Conservation (phyloP, 2,888 invertebrate genomes). For the Drosophila anomelani region DNA sequence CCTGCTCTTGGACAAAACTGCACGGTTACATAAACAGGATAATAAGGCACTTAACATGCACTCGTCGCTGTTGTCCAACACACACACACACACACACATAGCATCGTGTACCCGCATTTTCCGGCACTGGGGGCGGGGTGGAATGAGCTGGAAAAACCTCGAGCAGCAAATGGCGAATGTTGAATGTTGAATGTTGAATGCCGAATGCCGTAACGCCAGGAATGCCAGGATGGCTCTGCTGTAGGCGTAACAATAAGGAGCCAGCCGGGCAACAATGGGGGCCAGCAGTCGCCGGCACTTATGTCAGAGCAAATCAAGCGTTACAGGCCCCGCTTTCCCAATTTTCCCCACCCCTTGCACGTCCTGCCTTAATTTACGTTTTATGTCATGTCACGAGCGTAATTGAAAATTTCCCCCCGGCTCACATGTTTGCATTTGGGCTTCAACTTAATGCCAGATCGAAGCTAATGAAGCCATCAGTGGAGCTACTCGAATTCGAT, state of each 20-base stretch:
- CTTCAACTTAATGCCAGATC: constrained; percentile 17
- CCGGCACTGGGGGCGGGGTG: background rate
- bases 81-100: constrained; percentile 43
- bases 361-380: constrained; percentile 74
- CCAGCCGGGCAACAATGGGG: constrained; percentile 43
- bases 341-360: constrained; percentile 38
- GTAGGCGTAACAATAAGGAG: constrained; percentile 52
- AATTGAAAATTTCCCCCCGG: constrained; percentile 70
- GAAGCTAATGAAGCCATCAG: constrained; percentile 41
- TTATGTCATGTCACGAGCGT: constrained; percentile 79
- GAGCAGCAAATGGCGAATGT: constrained; percentile 50
- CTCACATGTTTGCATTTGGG: constrained; percentile 22
- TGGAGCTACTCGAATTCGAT: background rate
- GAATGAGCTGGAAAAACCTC: constrained; percentile 41
- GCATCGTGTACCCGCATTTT: background rate
- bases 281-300: constrained; percentile 62
- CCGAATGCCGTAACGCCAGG: constrained; percentile 26
- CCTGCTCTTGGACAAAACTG: constrained; percentile 57
- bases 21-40: constrained; percentile 77
- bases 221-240: constrained; percentile 53
- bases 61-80: constrained; percentile 66
- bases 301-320: constrained; percentile 75
- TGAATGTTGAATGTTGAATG: constrained; percentile 39
- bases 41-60: constrained; percentile 82
- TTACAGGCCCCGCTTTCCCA: constrained; percentile 42